These are phyloP conservation scores for Epirrhoe alternata DNA, from an alignment of 2,888 invertebrate genomes.

Conservation along the genomic window DNA sequence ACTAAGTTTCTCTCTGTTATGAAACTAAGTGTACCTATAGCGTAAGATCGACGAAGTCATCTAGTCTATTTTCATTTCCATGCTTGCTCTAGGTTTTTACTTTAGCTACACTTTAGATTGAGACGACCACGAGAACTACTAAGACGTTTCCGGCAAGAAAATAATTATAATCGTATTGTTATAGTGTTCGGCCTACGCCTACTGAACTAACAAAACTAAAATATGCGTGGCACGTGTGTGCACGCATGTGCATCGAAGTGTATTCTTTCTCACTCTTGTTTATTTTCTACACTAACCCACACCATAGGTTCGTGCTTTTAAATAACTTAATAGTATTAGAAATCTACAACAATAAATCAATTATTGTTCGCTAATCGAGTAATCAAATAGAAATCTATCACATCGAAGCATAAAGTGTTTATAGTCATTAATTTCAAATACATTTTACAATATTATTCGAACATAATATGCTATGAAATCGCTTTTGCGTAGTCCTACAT, in stretches of 20 bases:
- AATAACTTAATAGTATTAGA: slow-evolving; percentile 1
- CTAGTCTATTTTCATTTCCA: too few relatives aligned
- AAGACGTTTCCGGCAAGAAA: background rate
- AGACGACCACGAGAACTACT: background rate
- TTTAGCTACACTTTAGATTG: background rate
- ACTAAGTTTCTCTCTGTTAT: too few relatives aligned
- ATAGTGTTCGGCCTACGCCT: background rate
- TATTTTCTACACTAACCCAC: slow-evolving; percentile 20
- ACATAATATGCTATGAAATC: background rate
- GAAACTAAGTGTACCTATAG: too few relatives aligned
- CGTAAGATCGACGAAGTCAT: too few relatives aligned
- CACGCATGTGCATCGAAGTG: slow-evolving; percentile 29
- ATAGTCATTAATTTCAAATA: background rate
- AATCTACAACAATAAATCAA: background rate
- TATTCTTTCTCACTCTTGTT: slow-evolving; percentile 16
- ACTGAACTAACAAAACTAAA: slow-evolving; percentile 14
- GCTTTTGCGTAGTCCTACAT: background rate
- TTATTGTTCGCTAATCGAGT: background rate
- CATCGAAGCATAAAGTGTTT: background rate
- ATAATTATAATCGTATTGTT: slow-evolving; percentile 4
- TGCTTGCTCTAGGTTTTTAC: too few relatives aligned
- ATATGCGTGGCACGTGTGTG: slow-evolving; percentile 28
- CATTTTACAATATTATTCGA: background rate
- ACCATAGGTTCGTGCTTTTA: background rate
- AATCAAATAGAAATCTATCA: background rate